phyloP scores from a whole-genome alignment of 2,113 vertebrate species.

The Cettia cetti region DNA sequence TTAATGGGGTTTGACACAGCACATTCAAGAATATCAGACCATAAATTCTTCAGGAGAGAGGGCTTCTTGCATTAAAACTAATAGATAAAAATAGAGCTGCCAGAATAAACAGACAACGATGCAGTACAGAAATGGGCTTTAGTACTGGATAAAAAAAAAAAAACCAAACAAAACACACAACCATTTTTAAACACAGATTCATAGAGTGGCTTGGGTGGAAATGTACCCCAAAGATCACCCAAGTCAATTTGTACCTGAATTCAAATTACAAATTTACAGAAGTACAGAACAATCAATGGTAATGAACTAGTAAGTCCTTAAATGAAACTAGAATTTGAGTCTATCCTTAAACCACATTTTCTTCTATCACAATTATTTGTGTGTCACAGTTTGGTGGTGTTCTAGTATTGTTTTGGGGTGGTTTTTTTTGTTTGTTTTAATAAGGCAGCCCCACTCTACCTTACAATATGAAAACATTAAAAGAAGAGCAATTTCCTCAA shows the following conservation, averaged over 20 bases:
- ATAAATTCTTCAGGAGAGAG: background rate
- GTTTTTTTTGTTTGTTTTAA: background rate
- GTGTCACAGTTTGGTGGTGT: background rate
- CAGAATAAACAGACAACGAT: background rate
- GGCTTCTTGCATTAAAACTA: background rate
- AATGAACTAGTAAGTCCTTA: background rate
- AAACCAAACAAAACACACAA: too few relatives aligned
- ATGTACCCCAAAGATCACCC: background rate
- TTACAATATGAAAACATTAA: background rate
- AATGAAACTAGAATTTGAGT: background rate
- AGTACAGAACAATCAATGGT: background rate
- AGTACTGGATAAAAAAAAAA: background rate
- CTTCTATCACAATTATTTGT: background rate
- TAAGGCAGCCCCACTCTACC: background rate
- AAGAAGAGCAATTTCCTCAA: background rate
- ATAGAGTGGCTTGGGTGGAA: background rate
- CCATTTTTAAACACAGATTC: background rate
- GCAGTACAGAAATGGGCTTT: background rate
- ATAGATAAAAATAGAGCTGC: background rate
- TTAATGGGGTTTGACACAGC: slow-evolving; percentile 33
- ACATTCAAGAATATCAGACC: background rate
- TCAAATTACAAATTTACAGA: background rate
- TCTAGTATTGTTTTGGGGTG: background rate
- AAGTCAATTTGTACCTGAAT: background rate
- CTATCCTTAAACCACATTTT: background rate